These are phyloP conservation scores for Anastrepha ludens DNA, from an alignment of 1,140 invertebrate species.

Conservation along the genomic window DNA sequence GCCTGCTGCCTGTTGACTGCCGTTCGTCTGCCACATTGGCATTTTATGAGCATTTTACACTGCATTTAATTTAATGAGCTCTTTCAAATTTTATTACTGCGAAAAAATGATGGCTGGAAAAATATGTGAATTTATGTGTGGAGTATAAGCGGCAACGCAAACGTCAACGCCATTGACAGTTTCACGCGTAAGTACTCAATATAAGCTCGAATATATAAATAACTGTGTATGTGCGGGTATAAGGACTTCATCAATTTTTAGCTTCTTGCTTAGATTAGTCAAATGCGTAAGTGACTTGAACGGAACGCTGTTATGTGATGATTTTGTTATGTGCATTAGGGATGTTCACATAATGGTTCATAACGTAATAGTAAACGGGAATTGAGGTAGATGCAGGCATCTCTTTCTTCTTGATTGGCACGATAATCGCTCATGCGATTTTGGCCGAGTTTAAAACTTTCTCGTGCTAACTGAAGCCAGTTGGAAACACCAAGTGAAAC, in stretches of 20 bases:
- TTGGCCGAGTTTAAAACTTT: too few species aligned
- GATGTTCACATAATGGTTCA: too few species aligned
- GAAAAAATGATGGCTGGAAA: constrained; percentile 38
- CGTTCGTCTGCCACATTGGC: constrained; percentile 51
- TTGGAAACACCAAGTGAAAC: too few species aligned
- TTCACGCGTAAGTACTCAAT: neutral
- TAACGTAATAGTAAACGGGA: too few species aligned
- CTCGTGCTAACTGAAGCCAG: too few species aligned
- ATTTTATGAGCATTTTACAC: constrained; percentile 61
- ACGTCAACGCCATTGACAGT: constrained; percentile 22
- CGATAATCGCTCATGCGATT: too few species aligned
- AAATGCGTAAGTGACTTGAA: too few species aligned
- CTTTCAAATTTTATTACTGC: constrained; percentile 57
- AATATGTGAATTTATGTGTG: neutral
- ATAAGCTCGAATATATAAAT: neutral
- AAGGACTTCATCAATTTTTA: constrained; percentile 27
- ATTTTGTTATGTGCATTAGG: too few species aligned
- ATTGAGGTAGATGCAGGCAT: too few species aligned
- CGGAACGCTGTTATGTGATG: too few species aligned
- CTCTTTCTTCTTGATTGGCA: too few species aligned
- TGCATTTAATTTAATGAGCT: constrained; percentile 61
- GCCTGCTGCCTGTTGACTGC: constrained; percentile 23
- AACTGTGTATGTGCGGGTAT: neutral
- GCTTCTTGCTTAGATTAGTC: constrained; percentile 20
- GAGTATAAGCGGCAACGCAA: neutral